phyloP scores from a whole-genome alignment of 2,113 vertebrate genomes.

The Ochotona princeps region DNA sequence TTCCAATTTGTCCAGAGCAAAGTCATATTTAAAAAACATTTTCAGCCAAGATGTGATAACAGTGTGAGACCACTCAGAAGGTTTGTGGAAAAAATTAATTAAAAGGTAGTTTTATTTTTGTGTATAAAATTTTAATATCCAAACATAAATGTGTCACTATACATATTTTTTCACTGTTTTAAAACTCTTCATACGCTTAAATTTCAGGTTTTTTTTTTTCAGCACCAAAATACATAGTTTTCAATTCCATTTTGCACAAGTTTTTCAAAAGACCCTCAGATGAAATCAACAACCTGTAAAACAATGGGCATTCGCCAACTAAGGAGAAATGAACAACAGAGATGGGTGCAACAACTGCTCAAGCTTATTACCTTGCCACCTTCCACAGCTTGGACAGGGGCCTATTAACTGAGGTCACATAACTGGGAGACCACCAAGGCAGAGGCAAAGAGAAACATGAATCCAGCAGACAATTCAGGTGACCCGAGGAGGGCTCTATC shows the following conservation, averaged over 20 bases:
- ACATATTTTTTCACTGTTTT: no score
- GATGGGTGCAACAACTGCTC: neutral
- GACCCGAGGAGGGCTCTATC: neutral
- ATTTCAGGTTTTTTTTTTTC: no score
- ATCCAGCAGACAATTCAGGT: neutral
- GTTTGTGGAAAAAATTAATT: no score
- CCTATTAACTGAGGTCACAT: neutral
- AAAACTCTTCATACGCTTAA: no score
- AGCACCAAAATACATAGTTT: no score
- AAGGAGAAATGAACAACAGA: neutral
- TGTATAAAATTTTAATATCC: no score
- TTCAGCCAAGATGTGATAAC: neutral
- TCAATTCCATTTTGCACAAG: no score
- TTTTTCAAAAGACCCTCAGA: no score
- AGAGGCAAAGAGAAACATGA: neutral
- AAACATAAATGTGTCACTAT: no score
- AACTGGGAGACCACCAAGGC: neutral
- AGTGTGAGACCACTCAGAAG: no score
- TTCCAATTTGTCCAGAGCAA: neutral
- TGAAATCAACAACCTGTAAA: neutral
- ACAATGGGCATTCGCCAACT: neutral
- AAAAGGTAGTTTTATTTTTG: no score
- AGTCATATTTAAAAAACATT: neutral
- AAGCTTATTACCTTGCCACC: neutral
- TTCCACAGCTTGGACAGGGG: neutral